Evolutionary conservation across 2,797 vertebrate genomes (phyloP), one percentile per base, ranked within the genome.

Genomic region (Coilia nasus): DNA sequence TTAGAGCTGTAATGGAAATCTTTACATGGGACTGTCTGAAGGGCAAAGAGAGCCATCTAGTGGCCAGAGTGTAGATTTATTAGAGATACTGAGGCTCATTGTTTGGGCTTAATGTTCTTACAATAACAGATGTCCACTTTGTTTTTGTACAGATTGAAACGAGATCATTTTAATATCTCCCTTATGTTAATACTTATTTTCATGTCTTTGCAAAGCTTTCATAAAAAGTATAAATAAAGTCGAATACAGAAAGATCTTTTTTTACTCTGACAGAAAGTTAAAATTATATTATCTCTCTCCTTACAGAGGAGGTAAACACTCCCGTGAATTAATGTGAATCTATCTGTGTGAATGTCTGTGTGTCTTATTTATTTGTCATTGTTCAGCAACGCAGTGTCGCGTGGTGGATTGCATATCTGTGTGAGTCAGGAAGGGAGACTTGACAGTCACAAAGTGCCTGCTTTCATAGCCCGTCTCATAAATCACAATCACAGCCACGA

Each of bases 31-130:
- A 54, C 71, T 6, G 50, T 35, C 41, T 67, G 81, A 84, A 90
- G 87, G 85, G 78, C 17, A 85, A 85, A 90, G 81, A 89, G 88
- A 83, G 88, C 89, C 90, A 91, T 88, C 90, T 90, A 90, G 89
- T 89, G 91, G 87, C 85, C 23, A n/a, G 28, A 31, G 3, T 60
- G 14, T 60, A 25, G 11, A 82, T 56, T 2, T 35, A 14, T 25
- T 41, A 62, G 85, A 19, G 81, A 21, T 7, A 28, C 35, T 41
- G 35, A 41, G 2, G 2, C 5, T 2, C 35, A 41, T 41, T 41
- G 9, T 3, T 54, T 54, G 50, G 14, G 50, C 7, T 54, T 54
- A 54, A 54, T 54, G 50, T 9, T 54, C 9, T 54, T 54, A 54
- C 14, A 9, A 54, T 47, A n/a, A 35, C 31, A 78, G 71, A 78